Conservation (phyloP, 2,113 vertebrate species). For the Calyptomena viridis region DNA sequence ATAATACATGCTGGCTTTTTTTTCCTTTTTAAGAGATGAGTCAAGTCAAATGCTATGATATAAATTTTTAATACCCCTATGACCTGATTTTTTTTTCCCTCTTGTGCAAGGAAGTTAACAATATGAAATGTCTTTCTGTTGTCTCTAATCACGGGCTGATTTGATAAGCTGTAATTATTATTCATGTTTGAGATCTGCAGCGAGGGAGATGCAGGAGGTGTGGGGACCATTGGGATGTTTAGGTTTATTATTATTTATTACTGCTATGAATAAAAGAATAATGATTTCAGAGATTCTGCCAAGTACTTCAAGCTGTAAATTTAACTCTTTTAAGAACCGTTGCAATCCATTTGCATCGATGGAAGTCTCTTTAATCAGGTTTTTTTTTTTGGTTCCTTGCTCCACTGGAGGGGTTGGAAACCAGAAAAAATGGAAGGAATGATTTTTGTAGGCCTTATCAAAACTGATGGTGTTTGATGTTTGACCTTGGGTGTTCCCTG, state of each 20-base stretch:
- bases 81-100: slow-evolving; percentile 28
- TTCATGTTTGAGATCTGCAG: neutral
- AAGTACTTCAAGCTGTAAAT: neutral
- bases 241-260: neutral
- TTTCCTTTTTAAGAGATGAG: slow-evolving; percentile 34
- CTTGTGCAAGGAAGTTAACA: slow-evolving; percentile 24
- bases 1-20: slow-evolving; percentile 22
- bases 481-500: neutral
- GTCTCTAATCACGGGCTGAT: neutral
- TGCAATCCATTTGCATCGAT: neutral
- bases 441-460: neutral
- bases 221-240: neutral
- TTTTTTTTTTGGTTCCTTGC: neutral
- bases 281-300: neutral
- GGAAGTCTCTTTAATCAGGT: neutral
- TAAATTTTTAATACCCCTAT: slow-evolving; percentile 3
- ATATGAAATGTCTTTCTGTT: slow-evolving; percentile 23
- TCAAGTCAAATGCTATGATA: slow-evolving; percentile 24
- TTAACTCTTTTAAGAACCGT: slow-evolving; percentile 25
- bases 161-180: slow-evolving; percentile 35
- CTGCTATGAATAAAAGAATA: slow-evolving; percentile 44
- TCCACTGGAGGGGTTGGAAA: neutral
- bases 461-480: neutral
- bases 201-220: slow-evolving; percentile 2
- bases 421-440: neutral